Percentiles rank a stretch among this genome's conserved stretches.
phyloP scores from a whole-genome alignment of 1,140 invertebrate species.

The Zaprionus inermis region DNA sequence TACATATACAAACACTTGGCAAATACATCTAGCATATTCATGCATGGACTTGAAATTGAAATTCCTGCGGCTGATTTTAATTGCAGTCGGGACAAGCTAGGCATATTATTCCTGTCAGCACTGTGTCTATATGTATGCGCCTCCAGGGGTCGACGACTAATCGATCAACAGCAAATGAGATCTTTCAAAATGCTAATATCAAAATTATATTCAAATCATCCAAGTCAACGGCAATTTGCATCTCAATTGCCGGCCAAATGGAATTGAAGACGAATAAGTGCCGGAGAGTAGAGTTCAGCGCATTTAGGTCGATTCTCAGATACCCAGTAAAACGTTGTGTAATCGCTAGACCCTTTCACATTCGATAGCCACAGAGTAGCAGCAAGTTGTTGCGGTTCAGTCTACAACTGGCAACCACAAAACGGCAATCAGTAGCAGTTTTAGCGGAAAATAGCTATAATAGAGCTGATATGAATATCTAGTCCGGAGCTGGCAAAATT shows the following conservation, averaged over 20 bases:
- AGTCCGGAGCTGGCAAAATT: constrained; percentile 64
- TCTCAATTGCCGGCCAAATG: constrained; percentile 67
- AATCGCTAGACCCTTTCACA: neutral
- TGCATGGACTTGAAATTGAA: constrained; percentile 27
- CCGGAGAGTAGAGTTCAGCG: neutral
- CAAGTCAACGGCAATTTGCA: constrained; percentile 77
- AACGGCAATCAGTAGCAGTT: constrained; percentile 78
- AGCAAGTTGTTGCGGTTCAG: neutral
- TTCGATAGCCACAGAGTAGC: neutral
- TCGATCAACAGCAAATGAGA: constrained; percentile 68
- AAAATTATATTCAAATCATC: constrained; percentile 79
- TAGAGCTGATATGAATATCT: constrained; percentile 79
- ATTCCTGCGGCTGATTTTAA: constrained; percentile 27
- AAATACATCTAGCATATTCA: constrained; percentile 18
- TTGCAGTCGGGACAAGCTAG: constrained; percentile 15
- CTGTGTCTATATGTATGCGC: constrained; percentile 1
- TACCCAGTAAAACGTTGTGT: constrained; percentile 14
- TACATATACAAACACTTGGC: constrained; percentile 43
- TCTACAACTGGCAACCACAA: constrained; percentile 49
- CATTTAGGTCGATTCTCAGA: constrained; percentile 18
- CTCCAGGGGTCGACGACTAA: constrained; percentile 45
- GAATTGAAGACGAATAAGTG: constrained; percentile 33
- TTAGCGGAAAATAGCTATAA: constrained; percentile 81
- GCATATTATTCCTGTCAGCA: constrained; percentile 9
- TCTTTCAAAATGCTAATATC: constrained; percentile 34